Base-by-base conservation (phyloP, 2,888 invertebrate genomes). In the Gasteruption jaculator region DNA sequence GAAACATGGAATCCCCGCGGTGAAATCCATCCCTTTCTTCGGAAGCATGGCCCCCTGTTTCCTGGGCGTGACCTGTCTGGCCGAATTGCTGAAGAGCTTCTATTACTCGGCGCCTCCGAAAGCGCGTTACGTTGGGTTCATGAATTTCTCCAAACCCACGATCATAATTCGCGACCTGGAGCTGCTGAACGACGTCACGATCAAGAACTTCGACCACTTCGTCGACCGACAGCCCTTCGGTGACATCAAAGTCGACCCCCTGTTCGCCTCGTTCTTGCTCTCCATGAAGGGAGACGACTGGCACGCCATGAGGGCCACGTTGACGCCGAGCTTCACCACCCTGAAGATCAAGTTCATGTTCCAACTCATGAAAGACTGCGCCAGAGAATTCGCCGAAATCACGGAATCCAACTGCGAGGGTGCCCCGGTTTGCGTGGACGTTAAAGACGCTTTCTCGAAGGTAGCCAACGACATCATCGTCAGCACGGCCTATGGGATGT, bases 271-370 rank as follows among this genome's bases (percentile, higher is more conserved):
- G 0, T 56, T 50, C 16, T 40, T 61, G 1, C 57, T 61, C 16
- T 50, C 51, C 2, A 35, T 60, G 1, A 44, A 44, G 4, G 76
- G 73, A 14, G 68, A 76, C 2, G 68, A 53, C 58, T 78, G 77
- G 77, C 70, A 73, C 0, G 68, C 73, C 8, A 73, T 77, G 70
- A 60, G 79, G 10, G 64, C 67, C 0, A 71, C 74, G 0, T 53
- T 79, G 5, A 76, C 75, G 32, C 79, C 78, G 2, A 74, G 76
- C 0, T 79, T 78, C 58, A 79, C 79, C 0, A 66, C 74, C 4
- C 75, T 75, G 38, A 79, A 79, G 57, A 76, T 79, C 76, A 71
- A 72, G 22, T 56, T 61, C 4, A 76, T 79, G 74, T 67, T 76
- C 53, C 68, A 71, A 0, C 65, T 76, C 35, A 75, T 79, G 48